phyloP scores from a whole-genome alignment of 2,113 vertebrate species.

The Drymodes brunneopygia region DNA sequence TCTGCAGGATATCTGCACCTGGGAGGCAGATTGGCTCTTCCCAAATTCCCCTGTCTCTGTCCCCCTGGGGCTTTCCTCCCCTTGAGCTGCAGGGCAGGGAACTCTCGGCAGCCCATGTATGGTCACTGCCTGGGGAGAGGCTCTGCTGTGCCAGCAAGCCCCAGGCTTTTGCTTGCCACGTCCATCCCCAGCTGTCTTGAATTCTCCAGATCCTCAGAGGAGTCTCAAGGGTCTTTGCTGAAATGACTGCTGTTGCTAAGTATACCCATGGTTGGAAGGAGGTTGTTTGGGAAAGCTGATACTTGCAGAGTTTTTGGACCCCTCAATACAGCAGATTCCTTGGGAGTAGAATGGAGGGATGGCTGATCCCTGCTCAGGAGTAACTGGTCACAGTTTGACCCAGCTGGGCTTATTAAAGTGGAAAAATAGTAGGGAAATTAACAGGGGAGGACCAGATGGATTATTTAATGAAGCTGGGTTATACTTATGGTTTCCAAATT shows the following conservation, averaged over 20 bases:
- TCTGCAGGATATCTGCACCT: neutral
- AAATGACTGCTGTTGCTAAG: constrained; percentile 56
- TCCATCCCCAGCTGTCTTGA: constrained; percentile 55
- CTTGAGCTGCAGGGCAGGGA: neutral
- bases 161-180: neutral
- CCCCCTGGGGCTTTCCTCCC: neutral
- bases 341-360: neutral
- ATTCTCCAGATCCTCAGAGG: constrained; percentile 54
- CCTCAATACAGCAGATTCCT: neutral
- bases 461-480: neutral
- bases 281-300: constrained; percentile 46
- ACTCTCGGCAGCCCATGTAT: constrained; percentile 38
- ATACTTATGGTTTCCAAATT: neutral
- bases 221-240: constrained; percentile 5
- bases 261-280: constrained; percentile 32
- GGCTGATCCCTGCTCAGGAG: neutral
- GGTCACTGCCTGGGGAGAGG: neutral
- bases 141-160: neutral
- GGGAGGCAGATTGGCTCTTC: neutral
- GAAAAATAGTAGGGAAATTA: neutral
- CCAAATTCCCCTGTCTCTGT: neutral
- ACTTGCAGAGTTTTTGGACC: neutral
- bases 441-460: neutral
- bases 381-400: neutral
- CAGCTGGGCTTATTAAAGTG: neutral